These are phyloP conservation scores for crab-eating macaque (Macaca fascicularis) DNA, from an alignment of 2,113 vertebrate species.

Conservation along the genomic window T2T-MFA8v1.1 NC_088377.1:24968001-24968500, in stretches of 20 bases:
- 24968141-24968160: not conserved
- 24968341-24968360: not conserved
- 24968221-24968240: not conserved
- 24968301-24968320: not conserved
- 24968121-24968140: not conserved
- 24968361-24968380: not conserved
- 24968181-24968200: not conserved
- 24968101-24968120: not conserved
- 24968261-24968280: not conserved
- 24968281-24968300: not conserved
- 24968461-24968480: slow-evolving; percentile 1
- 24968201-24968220: not conserved
- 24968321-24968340: not conserved
- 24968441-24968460: not conserved
- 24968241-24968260: not conserved
- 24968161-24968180: not conserved
- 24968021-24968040: not conserved
- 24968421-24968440: slow-evolving; percentile 19
- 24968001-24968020: not conserved
- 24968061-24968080: not conserved
- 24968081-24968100: not conserved
- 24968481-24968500: not conserved
- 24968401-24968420: slow-evolving; percentile 23
- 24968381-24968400: not conserved
- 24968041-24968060: not conserved